These are phyloP conservation scores for Phoenicopterus ruber DNA, from an alignment of 2,113 vertebrate species.

Conservation along the genomic window DNA sequence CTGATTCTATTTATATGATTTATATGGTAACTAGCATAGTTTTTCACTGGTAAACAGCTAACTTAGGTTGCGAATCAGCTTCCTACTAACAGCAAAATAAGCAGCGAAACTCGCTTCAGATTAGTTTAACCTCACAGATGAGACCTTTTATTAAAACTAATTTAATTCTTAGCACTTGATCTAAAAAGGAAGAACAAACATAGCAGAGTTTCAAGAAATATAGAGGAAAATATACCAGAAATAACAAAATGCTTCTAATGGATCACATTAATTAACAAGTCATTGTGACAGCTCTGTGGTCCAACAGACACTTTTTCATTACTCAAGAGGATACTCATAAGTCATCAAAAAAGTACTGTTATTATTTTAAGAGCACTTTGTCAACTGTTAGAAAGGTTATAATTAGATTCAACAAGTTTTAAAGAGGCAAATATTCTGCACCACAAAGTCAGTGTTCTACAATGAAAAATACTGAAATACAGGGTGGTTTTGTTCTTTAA, in stretches of 20 bases:
- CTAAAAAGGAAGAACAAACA: background rate
- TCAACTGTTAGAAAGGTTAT: background rate
- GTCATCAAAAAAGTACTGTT: background rate
- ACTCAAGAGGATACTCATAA: background rate
- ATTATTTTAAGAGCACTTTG: background rate
- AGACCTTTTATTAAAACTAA: constrained; percentile 1
- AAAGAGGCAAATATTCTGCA: background rate
- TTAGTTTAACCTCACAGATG: background rate
- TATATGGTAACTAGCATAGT: background rate
- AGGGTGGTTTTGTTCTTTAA: background rate
- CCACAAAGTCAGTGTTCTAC: background rate
- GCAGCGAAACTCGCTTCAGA: background rate
- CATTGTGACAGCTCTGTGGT: background rate
- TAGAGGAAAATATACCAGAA: background rate
- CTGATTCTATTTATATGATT: background rate
- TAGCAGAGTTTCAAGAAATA: background rate
- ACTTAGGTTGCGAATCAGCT: background rate
- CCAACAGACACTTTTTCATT: background rate
- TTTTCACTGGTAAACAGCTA: background rate
- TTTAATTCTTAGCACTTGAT: background rate
- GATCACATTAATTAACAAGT: background rate
- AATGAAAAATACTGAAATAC: background rate
- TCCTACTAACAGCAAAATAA: background rate
- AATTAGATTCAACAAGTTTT: background rate
- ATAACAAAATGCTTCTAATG: background rate